Evolutionary conservation across 2,797 vertebrate genomes (phyloP).

Genomic region (Chrysocyon brachyurus): DNA sequence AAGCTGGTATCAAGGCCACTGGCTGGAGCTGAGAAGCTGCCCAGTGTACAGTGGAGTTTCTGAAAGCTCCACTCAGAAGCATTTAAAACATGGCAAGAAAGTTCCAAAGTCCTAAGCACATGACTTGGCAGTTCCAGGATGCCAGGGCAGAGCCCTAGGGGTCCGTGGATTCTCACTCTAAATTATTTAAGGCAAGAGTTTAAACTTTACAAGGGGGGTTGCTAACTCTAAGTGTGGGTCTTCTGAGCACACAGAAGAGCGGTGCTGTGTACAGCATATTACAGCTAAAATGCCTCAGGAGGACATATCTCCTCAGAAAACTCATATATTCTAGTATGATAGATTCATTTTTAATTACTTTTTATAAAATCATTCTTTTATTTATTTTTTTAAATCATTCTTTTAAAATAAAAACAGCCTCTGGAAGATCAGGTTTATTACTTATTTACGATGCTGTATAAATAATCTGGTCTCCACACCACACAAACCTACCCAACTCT

Average conservation of each 20-base stretch:
- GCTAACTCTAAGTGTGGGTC: not conserved
- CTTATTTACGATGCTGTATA: not conserved
- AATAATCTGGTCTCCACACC: not conserved
- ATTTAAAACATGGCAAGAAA: not conserved
- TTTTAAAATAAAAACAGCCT: constrained; percentile 25
- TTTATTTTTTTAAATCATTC: no score
- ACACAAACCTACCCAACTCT: not conserved
- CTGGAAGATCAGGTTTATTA: not conserved
- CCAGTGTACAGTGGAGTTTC: not conserved
- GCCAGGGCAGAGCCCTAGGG: not conserved
- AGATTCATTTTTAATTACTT: not conserved
- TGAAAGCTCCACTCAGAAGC: not conserved
- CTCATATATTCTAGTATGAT: not conserved
- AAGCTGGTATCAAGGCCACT: not conserved
- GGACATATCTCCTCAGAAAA: not conserved
- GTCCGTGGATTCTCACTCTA: not conserved
- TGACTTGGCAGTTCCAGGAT: not conserved
- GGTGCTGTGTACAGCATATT: no score
- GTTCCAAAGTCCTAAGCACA: not conserved
- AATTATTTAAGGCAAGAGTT: not conserved
- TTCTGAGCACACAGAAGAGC: not conserved
- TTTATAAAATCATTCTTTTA: not conserved
- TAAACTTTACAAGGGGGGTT: not conserved
- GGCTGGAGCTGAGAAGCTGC: not conserved
- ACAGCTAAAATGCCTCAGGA: not conserved